Evolutionary conservation across 2,113 vertebrate genomes (phyloP).

Genomic region (Crypturellus undulatus): DNA sequence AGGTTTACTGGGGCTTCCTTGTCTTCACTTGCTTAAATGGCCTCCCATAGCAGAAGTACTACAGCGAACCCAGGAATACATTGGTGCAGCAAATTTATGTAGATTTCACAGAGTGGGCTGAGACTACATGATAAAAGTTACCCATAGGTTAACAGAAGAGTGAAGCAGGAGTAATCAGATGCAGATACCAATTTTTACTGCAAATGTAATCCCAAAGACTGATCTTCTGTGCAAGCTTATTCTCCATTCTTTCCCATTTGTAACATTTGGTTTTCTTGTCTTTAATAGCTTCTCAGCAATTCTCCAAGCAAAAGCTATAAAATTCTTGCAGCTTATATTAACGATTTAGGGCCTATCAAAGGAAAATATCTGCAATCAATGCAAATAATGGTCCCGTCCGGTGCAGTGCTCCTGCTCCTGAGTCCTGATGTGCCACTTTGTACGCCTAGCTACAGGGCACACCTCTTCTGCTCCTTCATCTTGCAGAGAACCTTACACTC

Average conservation of each 20-base stretch:
- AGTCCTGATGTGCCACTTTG: constrained; percentile 1
- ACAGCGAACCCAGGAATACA: background rate
- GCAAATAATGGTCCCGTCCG: constrained; percentile 23
- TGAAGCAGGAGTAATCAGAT: constrained; percentile 35
- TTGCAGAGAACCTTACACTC: background rate
- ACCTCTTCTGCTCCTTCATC: background rate
- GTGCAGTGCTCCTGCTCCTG: background rate
- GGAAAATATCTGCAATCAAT: constrained; percentile 16
- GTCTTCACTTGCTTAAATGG: background rate
- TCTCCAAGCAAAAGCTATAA: constrained; percentile 50
- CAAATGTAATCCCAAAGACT: constrained; percentile 53
- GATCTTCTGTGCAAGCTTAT: constrained; percentile 1
- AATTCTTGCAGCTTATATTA: constrained; percentile 31
- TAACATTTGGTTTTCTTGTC: constrained; percentile 54
- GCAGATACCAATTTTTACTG: constrained; percentile 53
- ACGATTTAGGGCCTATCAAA: constrained; percentile 24
- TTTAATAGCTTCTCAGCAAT: constrained; percentile 58
- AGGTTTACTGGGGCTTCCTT: background rate
- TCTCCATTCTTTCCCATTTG: constrained; percentile 28
- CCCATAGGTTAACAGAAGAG: constrained; percentile 67
- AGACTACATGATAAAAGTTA: constrained; percentile 64
- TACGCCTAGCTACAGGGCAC: constrained; percentile 10
- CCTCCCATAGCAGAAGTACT: background rate
- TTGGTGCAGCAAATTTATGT: background rate
- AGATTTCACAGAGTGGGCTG: background rate